Percentiles rank a stretch among this genome's conserved stretches.
These are phyloP conservation scores for Crenuchus spilurus DNA, from an alignment of 2,797 vertebrate species.

Conservation along the genomic window DNA sequence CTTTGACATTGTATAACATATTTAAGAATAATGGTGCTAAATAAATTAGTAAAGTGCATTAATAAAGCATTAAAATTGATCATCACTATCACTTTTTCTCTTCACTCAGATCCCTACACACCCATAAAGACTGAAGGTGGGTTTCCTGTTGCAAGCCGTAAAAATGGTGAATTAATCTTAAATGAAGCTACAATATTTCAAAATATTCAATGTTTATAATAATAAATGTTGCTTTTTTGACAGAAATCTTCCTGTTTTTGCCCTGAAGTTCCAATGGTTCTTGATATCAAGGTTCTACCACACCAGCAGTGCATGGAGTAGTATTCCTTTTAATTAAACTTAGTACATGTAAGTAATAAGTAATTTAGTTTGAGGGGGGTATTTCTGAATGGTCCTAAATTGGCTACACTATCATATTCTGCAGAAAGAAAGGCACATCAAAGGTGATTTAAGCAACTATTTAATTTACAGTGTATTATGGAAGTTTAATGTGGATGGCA, in stretches of 20 bases:
- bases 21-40: too few relatives aligned
- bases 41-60: too few relatives aligned
- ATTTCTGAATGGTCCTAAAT: background rate
- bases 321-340: too few relatives aligned
- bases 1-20: too few relatives aligned
- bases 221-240: background rate
- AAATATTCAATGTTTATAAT: background rate
- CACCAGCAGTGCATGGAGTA: background rate
- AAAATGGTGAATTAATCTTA: background rate
- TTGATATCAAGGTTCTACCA: background rate
- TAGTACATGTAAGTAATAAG: too few relatives aligned
- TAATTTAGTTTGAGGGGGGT: too few relatives aligned
- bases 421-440: background rate
- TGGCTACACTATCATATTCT: background rate
- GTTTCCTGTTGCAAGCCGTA: background rate
- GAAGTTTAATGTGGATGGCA: background rate
- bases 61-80: background rate
- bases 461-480: background rate
- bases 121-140: constrained; percentile 9
- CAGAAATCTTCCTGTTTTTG: background rate
- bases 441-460: background rate
- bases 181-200: background rate
- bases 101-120: background rate
- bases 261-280: background rate
- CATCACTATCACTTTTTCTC: background rate